Evolutionary conservation across 2,113 vertebrate species (phyloP), one percentile per base, ranked within the genome.

Genomic region (Amphiprion ocellaris): DNA sequence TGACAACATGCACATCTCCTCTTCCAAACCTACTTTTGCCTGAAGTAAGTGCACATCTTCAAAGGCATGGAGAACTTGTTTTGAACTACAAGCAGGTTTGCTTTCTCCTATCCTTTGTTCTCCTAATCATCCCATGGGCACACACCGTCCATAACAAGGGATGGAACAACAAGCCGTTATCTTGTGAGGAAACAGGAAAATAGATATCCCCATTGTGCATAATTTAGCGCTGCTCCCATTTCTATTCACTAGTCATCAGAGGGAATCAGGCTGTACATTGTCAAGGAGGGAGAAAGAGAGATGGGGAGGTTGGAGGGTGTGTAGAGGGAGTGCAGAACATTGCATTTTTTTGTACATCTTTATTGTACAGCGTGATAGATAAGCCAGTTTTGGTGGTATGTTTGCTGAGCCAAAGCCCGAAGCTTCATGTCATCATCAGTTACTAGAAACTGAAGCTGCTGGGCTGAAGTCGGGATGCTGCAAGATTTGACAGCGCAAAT

Each of bases 111-210:
- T 90, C 90, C 91, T 95, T 94, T 95, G 93, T 93, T 94, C 88
- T 91, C 69, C 91, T 94, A 92, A 92, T 94, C 89, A 93, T 93
- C 93, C 92, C 92, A 87, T 92, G 93, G 94, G 94, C 82, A 84
- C 66, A 58, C 80, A 82, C 60, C 61, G 84, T 90, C 88, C 88
- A 94, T 93, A 94, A 93, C 92, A 94, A 94, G 93, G 86, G 76
- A 82, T 90, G 83, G 85, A 93, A 94, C 90, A 94, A 92, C 72
- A 89, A 41, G 65, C 86, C 67, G 83, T 86, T 93, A 93, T 94
- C 92, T 91, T 75, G 63, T 83, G 89, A 93, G 92, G 93, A 94
- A 95, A 93, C 84, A 88, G 89, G 90, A 93, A 94, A 93, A 90
- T 79, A 92, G 90, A 93, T 93, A 94, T 90, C 86, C 92, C 93